Percentiles rank a stretch among this genome's conserved stretches.
Conservation (phyloP, 2,888 invertebrate species). For the Orchesella flavescens region DNA sequence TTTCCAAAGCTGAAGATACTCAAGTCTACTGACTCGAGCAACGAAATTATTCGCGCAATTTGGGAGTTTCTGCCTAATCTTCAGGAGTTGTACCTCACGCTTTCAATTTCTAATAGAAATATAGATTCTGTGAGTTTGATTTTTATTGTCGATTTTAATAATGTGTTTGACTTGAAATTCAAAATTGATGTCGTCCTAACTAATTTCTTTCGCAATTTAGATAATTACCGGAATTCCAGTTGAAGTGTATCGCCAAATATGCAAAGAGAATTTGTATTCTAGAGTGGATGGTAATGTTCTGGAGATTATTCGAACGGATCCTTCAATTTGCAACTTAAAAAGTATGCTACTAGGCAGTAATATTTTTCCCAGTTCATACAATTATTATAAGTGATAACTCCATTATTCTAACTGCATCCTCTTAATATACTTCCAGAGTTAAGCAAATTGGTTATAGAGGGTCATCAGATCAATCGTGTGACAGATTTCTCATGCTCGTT, state of each 20-base stretch:
- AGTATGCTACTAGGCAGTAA: slow-evolving; percentile 33
- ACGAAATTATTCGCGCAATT: slow-evolving; percentile 58
- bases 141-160: no score
- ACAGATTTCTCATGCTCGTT: slow-evolving; percentile 58
- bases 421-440: slow-evolving; percentile 35
- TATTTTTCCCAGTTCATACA: no score
- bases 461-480: slow-evolving; percentile 57
- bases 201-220: slow-evolving; percentile 17
- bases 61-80: slow-evolving; percentile 57
- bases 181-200: neutral
- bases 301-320: slow-evolving; percentile 56
- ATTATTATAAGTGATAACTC: no score
- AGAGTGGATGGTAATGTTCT: slow-evolving; percentile 56
- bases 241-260: slow-evolving; percentile 55
- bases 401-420: no score
- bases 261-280: slow-evolving; percentile 57
- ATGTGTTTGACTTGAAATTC: no score
- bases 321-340: slow-evolving; percentile 58
- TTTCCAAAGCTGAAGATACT: slow-evolving; percentile 58
- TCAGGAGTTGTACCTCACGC: slow-evolving; percentile 44
- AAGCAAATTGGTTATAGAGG: slow-evolving; percentile 55
- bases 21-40: slow-evolving; percentile 53
- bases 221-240: slow-evolving; percentile 54
- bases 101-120: slow-evolving; percentile 58
- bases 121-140: slow-evolving; percentile 45